phyloP scores from a whole-genome alignment of 2,797 vertebrate genomes.

The Cuniculus paca region DNA sequence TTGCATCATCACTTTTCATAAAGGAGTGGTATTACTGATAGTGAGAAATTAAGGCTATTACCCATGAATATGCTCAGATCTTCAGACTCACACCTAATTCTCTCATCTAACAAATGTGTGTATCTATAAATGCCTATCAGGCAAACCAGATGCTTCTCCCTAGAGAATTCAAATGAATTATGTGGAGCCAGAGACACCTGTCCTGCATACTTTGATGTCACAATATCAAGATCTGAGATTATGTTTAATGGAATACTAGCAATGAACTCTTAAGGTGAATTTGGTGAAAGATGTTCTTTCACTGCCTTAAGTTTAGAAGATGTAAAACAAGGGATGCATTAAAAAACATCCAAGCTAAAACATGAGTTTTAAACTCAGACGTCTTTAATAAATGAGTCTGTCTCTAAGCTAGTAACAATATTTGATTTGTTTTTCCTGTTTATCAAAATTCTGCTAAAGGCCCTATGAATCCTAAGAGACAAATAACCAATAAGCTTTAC shows the following conservation, averaged over 20 bases:
- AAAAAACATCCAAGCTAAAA: slow-evolving; percentile 11
- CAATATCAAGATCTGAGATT: slow-evolving; percentile 27
- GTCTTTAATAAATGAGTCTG: not conserved
- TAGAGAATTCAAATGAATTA: slow-evolving; percentile 56
- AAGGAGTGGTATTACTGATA: slow-evolving; percentile 24
- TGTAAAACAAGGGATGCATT: not conserved
- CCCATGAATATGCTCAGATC: slow-evolving; percentile 7
- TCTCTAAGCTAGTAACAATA: not conserved
- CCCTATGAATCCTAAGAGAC: not conserved
- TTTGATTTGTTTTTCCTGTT: not conserved
- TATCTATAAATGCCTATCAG: slow-evolving; percentile 40
- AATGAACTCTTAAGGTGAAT: slow-evolving; percentile 18
- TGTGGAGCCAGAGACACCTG: slow-evolving; percentile 47
- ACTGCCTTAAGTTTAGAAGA: not conserved
- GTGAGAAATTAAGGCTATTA: slow-evolving; percentile 55
- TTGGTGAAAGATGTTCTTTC: not conserved
- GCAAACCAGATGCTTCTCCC: slow-evolving; percentile 12
- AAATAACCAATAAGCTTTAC: not conserved
- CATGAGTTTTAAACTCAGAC: not conserved
- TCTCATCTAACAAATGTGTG: slow-evolving; percentile 47
- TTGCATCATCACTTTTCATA: slow-evolving; percentile 30
- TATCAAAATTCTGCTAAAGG: not conserved
- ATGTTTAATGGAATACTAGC: not conserved
- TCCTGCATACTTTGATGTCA: slow-evolving; percentile 13
- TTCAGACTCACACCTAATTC: slow-evolving; percentile 63